Evolutionary conservation across 1,140 invertebrate genomes (phyloP).

Genomic region (Diuraphis noxia): DNA sequence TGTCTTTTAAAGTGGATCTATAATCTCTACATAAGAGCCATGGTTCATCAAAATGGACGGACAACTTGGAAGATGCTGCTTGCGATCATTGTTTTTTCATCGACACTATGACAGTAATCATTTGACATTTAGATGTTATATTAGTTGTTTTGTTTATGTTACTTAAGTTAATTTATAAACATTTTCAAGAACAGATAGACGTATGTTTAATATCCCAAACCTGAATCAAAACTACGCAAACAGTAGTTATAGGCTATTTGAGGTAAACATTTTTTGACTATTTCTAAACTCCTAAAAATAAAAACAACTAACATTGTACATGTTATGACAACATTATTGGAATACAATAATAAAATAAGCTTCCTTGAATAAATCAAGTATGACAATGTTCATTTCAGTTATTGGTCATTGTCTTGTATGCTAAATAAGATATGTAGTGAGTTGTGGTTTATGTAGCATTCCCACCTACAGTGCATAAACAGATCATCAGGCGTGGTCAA

Average conservation of each 20-base stretch:
- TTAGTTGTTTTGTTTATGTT: not conserved
- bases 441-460: not conserved
- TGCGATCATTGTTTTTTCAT: constrained; percentile 9
- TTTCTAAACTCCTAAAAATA: constrained; percentile 12
- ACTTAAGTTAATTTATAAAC: constrained; percentile 9
- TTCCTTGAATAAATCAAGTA: not conserved
- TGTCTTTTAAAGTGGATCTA: not conserved
- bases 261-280: constrained; percentile 17
- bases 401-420: not conserved
- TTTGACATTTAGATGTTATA: constrained; percentile 16
- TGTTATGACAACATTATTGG: not conserved
- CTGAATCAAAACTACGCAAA: not conserved
- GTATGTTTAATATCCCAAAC: not conserved
- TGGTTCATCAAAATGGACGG: not conserved
- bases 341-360: not conserved
- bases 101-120: constrained; percentile 27
- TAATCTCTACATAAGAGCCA: not conserved
- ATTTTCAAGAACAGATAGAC: not conserved
- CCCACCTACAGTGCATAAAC: not conserved
- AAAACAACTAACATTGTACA: not conserved
- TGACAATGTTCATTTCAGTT: not conserved
- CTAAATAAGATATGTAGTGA: not conserved
- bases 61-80: constrained; percentile 14
- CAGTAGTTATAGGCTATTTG: not conserved
- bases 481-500: not conserved